A percentile compares a stretch with the other conserved stretches of the same genome.
Evolutionary conservation across 2,888 invertebrate genomes (phyloP).

Genomic region (Philereme transversata): DNA sequence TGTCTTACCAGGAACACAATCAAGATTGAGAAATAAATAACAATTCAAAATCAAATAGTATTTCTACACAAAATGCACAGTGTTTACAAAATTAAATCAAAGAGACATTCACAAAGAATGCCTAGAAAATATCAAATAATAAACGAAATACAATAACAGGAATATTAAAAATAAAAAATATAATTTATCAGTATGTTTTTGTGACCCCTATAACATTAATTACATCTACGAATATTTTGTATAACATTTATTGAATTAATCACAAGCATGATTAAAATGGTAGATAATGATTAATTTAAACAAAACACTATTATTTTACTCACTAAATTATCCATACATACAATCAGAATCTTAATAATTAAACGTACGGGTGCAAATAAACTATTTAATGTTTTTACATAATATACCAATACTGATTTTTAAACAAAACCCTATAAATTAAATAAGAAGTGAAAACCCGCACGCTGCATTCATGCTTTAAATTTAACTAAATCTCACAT

Average conservation of each 20-base stretch:
- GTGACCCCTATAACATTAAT: slow-evolving; percentile 43
- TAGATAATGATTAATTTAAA: slow-evolving; percentile 29
- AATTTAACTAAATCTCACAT: slow-evolving; percentile 2
- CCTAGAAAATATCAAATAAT: slow-evolving; percentile 9
- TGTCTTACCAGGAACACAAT: slow-evolving; percentile 23
- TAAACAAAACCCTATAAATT: background rate
- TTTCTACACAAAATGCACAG: background rate
- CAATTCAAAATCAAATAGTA: slow-evolving; percentile 11
- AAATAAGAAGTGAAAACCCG: slow-evolving; percentile 1
- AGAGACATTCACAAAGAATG: slow-evolving; percentile 19
- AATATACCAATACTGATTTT: slow-evolving; percentile 5
- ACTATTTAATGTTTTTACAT: background rate
- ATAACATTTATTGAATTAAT: slow-evolving; percentile 36
- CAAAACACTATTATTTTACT: slow-evolving; percentile 17
- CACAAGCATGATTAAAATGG: slow-evolving; percentile 31
- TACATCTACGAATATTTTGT: slow-evolving; percentile 36
- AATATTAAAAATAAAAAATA: slow-evolving; percentile 30
- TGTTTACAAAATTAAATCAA: background rate
- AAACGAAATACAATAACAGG: slow-evolving; percentile 24
- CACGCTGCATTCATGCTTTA: slow-evolving; percentile 10
- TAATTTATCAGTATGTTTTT: slow-evolving; percentile 36
- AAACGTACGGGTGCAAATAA: slow-evolving; percentile 19
- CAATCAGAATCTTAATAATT: slow-evolving; percentile 21
- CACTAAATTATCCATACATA: slow-evolving; percentile 25
- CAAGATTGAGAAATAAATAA: slow-evolving; percentile 27